phyloP scores from a whole-genome alignment of 2,113 vertebrate species.

The Varanus salvator region DNA sequence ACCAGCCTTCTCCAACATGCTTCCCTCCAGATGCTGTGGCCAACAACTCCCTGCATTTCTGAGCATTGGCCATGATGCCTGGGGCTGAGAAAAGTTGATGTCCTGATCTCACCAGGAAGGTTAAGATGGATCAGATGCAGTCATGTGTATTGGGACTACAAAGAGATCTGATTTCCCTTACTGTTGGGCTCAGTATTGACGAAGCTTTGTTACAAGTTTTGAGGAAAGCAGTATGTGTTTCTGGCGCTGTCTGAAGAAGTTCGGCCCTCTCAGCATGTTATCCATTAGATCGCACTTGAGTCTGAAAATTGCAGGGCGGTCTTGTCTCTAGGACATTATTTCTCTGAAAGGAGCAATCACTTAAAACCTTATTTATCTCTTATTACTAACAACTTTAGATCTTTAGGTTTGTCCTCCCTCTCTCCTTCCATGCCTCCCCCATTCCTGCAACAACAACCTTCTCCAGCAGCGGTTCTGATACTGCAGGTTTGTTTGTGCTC shows the following conservation, averaged over 20 bases:
- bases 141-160: background rate
- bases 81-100: background rate
- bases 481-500: background rate
- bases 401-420: background rate
- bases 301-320: background rate
- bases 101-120: background rate
- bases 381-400: background rate
- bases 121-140: too few relatives aligned
- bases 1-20: too few relatives aligned
- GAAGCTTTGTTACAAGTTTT: background rate
- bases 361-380: background rate
- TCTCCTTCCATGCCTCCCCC: background rate
- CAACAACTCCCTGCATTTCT: background rate
- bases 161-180: too few relatives aligned
- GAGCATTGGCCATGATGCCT: background rate
- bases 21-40: too few relatives aligned
- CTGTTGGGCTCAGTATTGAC: background rate
- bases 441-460: background rate
- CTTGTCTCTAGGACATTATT: conserved; percentile 5
- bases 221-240: too few relatives aligned
- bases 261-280: too few relatives aligned
- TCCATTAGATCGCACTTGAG: too few relatives aligned
- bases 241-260: background rate
- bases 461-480: conserved; percentile 21
- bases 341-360: background rate